A percentile compares a stretch with the other conserved stretches of the same genome.
Evolutionary conservation across 2,797 vertebrate species (phyloP).

Genomic region (Pangasius sanitwongsei): DNA sequence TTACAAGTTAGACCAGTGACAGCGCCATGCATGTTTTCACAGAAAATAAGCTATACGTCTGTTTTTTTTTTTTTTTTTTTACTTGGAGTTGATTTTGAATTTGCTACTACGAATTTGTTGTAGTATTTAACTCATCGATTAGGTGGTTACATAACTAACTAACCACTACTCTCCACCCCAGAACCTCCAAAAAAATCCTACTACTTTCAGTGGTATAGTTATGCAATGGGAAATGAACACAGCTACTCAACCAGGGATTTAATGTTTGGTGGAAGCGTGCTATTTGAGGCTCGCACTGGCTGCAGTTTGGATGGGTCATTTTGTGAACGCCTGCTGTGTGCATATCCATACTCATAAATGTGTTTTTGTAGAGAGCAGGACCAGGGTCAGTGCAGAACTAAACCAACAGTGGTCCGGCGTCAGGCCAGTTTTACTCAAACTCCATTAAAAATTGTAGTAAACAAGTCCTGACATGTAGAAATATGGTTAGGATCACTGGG

Average conservation of each 20-base stretch:
- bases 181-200: not conserved
- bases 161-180: not conserved
- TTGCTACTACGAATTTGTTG: not conserved
- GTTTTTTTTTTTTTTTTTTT: not conserved
- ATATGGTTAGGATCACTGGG: conserved; percentile 47
- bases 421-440: conserved; percentile 25
- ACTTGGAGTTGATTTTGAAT: not conserved
- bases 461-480: conserved; percentile 48
- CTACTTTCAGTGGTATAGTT: not conserved
- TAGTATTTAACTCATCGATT: not conserved
- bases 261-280: conserved; percentile 31
- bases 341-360: conserved; percentile 55
- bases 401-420: conserved; percentile 10
- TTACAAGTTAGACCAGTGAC: not conserved
- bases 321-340: conserved; percentile 43
- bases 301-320: conserved; percentile 34
- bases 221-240: not conserved
- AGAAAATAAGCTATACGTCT: not conserved
- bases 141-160: not conserved
- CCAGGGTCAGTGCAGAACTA: conserved; percentile 10
- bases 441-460: conserved; percentile 49
- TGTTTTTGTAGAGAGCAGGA: conserved; percentile 55
- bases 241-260: conserved; percentile 18
- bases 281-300: conserved; percentile 41
- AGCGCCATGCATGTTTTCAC: not conserved